Base-by-base conservation (phyloP, 2,797 vertebrate genomes). In the Dendrocincla fuliginosa region DNA sequence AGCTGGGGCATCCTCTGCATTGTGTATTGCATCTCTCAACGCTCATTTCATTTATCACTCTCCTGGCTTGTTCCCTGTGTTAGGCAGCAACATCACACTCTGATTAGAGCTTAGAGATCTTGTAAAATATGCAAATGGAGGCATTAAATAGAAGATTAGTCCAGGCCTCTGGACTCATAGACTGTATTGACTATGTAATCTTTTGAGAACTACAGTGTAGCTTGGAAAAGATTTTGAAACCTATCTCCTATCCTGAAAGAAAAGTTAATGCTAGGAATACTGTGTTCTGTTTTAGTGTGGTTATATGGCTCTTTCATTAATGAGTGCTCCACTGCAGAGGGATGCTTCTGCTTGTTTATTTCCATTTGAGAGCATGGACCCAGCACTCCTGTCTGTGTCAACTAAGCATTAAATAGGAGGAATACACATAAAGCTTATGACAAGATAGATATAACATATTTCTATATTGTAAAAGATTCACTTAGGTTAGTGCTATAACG, bases 31-130 rank as follows among this genome's bases (percentile, higher is more conserved):
- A 46, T 42, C 8, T 73, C 33, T 23, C 13, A 88, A 8, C 12
- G 5, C 10, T 55, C 39, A 24, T 30, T 76, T 65, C 16, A 19
- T 41, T 59, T 53, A 5, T 18, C 18, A 6, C 11, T 57, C 17
- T 68, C 83, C 46, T 76, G 37, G 11, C 13, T 30, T 0, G 0
- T 61, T 9, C 23, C 9, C 27, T 49, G 6, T 41, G 39, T 82
- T 70, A 25, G 52, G 39, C 12, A 60, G 37, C 23, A 83, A 5
- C 25, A 64, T 35, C 33, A 64, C 32, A 33, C 16, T 33, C 27
- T 52, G 15, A 23, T 27, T 53, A 25, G 4, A 65, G 27, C 3
- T 67, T 52, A 50, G 4, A 30, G 8, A 8, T 74, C n/a, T 81
- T 74, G 28, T 12, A 74, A 68, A 50, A 84, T 16, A 46, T 6